Evolutionary conservation across 2,113 vertebrate genomes (phyloP).

Genomic region (Paradoxurus hermaphroditus): DNA sequence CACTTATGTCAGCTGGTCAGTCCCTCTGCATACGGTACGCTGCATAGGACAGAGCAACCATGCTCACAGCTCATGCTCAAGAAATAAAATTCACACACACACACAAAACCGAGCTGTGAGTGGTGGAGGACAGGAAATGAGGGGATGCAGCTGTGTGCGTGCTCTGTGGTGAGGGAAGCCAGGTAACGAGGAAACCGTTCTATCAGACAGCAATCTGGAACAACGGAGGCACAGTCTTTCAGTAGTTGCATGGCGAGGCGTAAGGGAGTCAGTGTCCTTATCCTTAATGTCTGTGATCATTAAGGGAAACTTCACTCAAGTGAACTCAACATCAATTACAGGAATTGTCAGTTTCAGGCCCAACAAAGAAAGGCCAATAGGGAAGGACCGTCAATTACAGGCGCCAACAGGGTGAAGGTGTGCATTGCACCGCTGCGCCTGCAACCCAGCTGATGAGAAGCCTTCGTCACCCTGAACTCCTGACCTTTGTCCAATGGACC

Average conservation of each 20-base stretch:
- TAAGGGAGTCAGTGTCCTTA: background rate
- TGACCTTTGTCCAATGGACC: background rate
- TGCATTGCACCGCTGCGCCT: background rate
- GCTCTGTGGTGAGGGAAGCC: background rate
- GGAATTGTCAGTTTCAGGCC: background rate
- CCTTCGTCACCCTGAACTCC: background rate
- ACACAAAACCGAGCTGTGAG: background rate
- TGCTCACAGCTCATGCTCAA: background rate
- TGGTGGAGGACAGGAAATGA: background rate
- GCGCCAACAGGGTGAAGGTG: background rate
- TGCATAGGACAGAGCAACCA: too few species aligned
- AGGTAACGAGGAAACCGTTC: background rate
- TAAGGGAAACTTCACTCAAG: background rate
- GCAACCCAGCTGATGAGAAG: background rate
- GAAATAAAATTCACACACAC: background rate
- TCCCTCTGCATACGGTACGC: background rate
- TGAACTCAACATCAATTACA: background rate
- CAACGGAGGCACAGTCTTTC: background rate
- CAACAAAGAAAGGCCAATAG: background rate
- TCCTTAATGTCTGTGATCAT: background rate
- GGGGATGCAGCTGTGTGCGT: background rate
- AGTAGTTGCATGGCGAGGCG: background rate
- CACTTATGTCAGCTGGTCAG: background rate
- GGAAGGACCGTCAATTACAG: background rate
- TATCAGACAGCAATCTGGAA: background rate